Evolutionary conservation across 2,797 vertebrate genomes (phyloP), one percentile per base, ranked within the genome.

Genomic region (Antennarius maculatus): DNA sequence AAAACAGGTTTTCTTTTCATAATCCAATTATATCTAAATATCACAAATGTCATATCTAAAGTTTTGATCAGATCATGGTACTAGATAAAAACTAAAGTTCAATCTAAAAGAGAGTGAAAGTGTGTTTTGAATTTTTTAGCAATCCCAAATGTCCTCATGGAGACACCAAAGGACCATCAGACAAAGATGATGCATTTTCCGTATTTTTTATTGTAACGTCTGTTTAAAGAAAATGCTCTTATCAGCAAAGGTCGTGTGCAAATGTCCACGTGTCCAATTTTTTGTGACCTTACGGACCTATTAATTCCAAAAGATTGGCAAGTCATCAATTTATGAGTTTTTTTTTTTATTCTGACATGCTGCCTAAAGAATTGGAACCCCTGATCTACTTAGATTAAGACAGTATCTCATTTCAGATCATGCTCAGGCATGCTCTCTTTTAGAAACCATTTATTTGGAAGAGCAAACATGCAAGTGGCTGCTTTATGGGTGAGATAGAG

Each of bases 371-470:
- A 23, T 23, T 2, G 23, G 23, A 23, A 76, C 75, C 55, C 70
- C 60, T 61, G 77, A 82, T 79, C 70, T 66, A 16, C 45, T 72
- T 45, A 66, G 77, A 76, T 81, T 62, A 70, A 74, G 61, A 66
- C 52, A 28, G 71, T 49, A 69, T 69, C 71, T 78, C 67, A 43
- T 27, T 66, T 77, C 52, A 76, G 55, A 77, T 28, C 54, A 63
- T 64, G 37, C 71, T 66, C 31, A 17, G 56, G 59, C 49, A 16
- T 69, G 18, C 70, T 73, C 67, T 58, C 71, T 77, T 9, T 77
- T 74, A 64, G 45, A 81, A 79, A 51, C 14, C 42, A 27, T 56
- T 66, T 52, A 69, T 68, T 63, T 82, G 60, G 56, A 83, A 76
- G 47, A 16, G 73, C 63, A 73, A 62, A 64, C 58, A 72, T 74